A percentile compares a stretch with the other conserved stretches of the same genome.
These are phyloP conservation scores for Camptogramma bilineatum DNA, from an alignment of 2,888 invertebrate genomes.

Conservation along the genomic window DNA sequence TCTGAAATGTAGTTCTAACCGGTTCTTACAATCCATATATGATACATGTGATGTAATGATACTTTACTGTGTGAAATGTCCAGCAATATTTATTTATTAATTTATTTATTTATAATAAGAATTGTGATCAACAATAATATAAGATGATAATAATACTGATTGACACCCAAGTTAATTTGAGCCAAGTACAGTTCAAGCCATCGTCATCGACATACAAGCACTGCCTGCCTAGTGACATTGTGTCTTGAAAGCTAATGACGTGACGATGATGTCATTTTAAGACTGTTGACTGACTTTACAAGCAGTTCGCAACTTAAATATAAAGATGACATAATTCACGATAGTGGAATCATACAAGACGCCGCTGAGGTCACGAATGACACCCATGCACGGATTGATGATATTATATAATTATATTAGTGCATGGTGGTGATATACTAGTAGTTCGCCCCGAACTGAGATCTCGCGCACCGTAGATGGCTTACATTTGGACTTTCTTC, in stretches of 20 bases:
- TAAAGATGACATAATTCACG: constrained; percentile 36
- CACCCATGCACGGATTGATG: constrained; percentile 15
- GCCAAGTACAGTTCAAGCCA: constrained; percentile 1
- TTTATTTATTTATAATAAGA: background rate
- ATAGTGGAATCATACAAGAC: constrained; percentile 12
- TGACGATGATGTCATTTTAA: constrained; percentile 53
- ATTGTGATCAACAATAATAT: background rate
- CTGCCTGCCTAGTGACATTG: constrained; percentile 20
- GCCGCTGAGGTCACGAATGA: constrained; percentile 22
- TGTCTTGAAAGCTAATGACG: constrained; percentile 57
- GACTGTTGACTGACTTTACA: constrained; percentile 39
- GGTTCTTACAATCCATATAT: background rate
- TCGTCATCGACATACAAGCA: constrained; percentile 22
- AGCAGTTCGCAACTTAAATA: constrained; percentile 24
- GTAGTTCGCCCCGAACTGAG: too few species aligned
- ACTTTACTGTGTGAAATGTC: too few species aligned
- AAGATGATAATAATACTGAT: background rate
- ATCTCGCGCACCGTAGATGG: too few species aligned
- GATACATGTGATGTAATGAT: background rate
- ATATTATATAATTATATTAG: constrained; percentile 18
- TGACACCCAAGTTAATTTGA: background rate
- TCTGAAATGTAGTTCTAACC: background rate
- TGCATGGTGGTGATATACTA: constrained; percentile 1
- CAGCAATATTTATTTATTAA: too few species aligned
- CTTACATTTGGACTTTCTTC: too few species aligned